Conservation (phyloP, 2,797 vertebrate genomes). For the Gorsachius magnificus region DNA sequence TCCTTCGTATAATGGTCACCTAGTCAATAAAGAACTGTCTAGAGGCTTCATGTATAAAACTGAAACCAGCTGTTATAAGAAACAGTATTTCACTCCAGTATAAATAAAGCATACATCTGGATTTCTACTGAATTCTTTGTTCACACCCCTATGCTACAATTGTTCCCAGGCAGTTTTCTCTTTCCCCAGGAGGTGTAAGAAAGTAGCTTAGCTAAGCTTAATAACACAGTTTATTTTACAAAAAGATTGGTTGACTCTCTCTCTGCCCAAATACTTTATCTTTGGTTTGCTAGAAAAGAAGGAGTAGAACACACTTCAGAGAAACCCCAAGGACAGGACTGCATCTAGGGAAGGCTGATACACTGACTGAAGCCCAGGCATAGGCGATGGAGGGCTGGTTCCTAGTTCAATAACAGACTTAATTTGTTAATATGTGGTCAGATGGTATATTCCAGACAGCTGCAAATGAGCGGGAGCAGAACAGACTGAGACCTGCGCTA, state of each 20-base stretch:
- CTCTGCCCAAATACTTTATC: not conserved
- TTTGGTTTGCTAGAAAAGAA: not conserved
- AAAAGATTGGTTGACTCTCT: not conserved
- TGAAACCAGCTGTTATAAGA: not conserved
- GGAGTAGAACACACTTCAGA: not conserved
- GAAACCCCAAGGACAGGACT: not conserved
- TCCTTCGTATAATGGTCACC: not conserved
- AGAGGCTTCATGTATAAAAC: not conserved
- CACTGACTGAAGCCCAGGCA: not conserved
- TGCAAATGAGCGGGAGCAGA: not conserved
- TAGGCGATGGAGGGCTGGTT: not conserved
- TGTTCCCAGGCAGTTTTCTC: not conserved
- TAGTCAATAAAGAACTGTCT: not conserved
- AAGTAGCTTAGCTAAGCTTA: constrained; percentile 7
- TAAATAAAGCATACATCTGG: not conserved
- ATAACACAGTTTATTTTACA: not conserved
- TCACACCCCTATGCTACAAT: not conserved
- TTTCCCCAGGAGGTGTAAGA: not conserved
- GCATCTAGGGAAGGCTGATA: not conserved
- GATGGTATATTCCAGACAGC: not conserved
- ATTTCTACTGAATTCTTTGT: not conserved
- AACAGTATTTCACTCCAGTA: not conserved
- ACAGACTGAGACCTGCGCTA: not conserved
- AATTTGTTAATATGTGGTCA: not conserved
- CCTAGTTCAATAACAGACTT: not conserved